Conservation (phyloP, 2,113 vertebrate genomes). For the Poicephalus gulielmi region DNA sequence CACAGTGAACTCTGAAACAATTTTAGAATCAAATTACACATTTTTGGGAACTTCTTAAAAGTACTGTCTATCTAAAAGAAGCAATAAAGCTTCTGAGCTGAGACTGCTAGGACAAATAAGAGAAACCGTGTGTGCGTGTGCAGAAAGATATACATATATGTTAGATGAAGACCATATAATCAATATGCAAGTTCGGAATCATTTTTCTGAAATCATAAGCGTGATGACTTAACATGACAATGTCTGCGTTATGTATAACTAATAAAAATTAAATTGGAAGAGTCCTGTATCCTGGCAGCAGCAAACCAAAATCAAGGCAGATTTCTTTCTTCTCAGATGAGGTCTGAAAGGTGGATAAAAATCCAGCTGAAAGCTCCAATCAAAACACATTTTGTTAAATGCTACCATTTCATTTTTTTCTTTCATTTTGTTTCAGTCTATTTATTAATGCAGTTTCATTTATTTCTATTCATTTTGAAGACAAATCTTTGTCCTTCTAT, state of each 20-base stretch:
- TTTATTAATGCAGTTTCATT: conserved; percentile 80
- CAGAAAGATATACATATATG: neutral
- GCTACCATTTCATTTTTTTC: conserved; percentile 62
- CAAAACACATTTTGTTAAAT: conserved; percentile 75
- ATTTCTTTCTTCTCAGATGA: conserved; percentile 62
- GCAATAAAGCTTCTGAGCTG: neutral
- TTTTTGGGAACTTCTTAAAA: conserved; percentile 59
- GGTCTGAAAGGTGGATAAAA: conserved; percentile 71
- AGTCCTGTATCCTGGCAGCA: conserved; percentile 62
- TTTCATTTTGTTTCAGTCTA: conserved; percentile 78
- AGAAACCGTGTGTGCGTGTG: neutral
- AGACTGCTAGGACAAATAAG: conserved; percentile 54
- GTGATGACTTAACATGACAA: conserved; percentile 76
- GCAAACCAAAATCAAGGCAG: conserved; percentile 67
- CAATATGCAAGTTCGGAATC: conserved; percentile 68
- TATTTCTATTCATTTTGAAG: conserved; percentile 79
- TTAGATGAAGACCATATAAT: conserved; percentile 62
- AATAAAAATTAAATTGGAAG: conserved; percentile 80
- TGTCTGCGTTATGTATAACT: conserved; percentile 70
- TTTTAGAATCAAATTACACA: conserved; percentile 56
- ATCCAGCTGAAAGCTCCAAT: conserved; percentile 75
- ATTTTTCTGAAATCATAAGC: conserved; percentile 76
- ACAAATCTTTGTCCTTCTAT: conserved; percentile 83
- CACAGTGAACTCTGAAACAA: conserved; percentile 54
- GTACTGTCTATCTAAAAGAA: conserved; percentile 35